These are phyloP conservation scores for Dynastes hyllus DNA, from an alignment of 2,888 invertebrate genomes.

Conservation along the genomic window DNA sequence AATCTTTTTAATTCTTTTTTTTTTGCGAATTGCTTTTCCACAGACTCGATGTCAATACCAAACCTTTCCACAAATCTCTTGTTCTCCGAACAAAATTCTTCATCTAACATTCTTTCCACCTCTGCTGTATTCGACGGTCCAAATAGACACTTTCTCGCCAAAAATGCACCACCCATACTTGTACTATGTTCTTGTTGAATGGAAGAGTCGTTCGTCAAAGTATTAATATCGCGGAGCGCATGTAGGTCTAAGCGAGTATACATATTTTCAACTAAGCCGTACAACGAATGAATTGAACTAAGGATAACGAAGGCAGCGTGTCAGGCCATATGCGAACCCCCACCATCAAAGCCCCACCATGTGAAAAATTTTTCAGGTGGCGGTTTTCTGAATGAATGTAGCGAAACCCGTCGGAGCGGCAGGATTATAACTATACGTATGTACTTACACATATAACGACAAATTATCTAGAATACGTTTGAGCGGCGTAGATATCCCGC, in stretches of 20 bases:
- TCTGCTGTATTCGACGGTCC: constrained; percentile 77
- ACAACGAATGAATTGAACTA: not conserved
- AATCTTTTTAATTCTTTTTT: constrained; percentile 49
- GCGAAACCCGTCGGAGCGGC: too few relatives aligned
- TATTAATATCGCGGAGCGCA: not conserved
- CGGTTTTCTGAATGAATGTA: too few relatives aligned
- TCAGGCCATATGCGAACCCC: not conserved
- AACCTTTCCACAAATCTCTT: constrained; percentile 76
- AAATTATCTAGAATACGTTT: too few relatives aligned
- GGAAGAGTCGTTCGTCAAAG: not conserved
- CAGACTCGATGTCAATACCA: constrained; percentile 75
- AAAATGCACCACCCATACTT: not conserved
- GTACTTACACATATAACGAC: too few relatives aligned
- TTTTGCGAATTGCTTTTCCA: constrained; percentile 51
- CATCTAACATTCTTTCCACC: constrained; percentile 75
- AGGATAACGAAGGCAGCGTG: too few relatives aligned
- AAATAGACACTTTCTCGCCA: constrained; percentile 76
- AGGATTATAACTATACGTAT: too few relatives aligned
- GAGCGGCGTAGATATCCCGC: too few relatives aligned
- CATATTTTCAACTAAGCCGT: not conserved
- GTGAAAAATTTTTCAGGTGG: not conserved
- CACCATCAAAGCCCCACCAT: not conserved
- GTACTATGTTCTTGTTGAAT: not conserved
- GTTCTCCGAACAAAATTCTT: constrained; percentile 75
- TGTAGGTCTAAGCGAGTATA: not conserved